These are phyloP conservation scores for Amiota mariae DNA, from an alignment of 2,888 invertebrate genomes.

Conservation along the genomic window DNA sequence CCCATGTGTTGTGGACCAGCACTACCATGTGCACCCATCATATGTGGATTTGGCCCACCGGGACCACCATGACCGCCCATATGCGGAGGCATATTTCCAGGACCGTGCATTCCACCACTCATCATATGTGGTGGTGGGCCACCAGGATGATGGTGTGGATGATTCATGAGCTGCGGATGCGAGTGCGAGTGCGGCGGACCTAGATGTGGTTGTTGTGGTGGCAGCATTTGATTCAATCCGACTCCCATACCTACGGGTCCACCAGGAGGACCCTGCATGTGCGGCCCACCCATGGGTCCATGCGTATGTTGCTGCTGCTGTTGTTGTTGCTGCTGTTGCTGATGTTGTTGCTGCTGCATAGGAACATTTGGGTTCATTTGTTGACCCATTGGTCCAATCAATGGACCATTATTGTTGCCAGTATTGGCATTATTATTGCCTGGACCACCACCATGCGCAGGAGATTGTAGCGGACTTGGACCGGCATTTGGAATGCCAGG, in stretches of 20 bases:
- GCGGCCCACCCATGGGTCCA: conserved; percentile 67
- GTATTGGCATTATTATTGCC: conserved; percentile 24
- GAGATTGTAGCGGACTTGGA: conserved; percentile 67
- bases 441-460: conserved; percentile 53
- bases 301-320: conserved; percentile 55
- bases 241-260: conserved; percentile 74
- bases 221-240: conserved; percentile 66
- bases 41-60: conserved; percentile 54
- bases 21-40: conserved; percentile 64
- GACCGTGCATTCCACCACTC: conserved; percentile 57
- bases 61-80: conserved; percentile 54
- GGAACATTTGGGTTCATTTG: conserved; percentile 74
- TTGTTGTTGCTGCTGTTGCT: conserved; percentile 51
- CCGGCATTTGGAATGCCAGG: conserved; percentile 62
- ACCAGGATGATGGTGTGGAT: conserved; percentile 65
- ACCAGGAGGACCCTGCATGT: conserved; percentile 61
- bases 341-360: conserved; percentile 66
- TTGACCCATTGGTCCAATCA: conserved; percentile 63
- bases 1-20: conserved; percentile 61
- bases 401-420: conserved; percentile 63
- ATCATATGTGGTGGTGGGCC: conserved; percentile 70
- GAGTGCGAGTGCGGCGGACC: conserved; percentile 60
- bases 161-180: conserved; percentile 66
- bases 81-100: conserved; percentile 61
- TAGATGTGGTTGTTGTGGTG: conserved; percentile 68